Evolutionary conservation across 2,797 vertebrate genomes (phyloP).

Genomic region (Harpagifer antarcticus): DNA sequence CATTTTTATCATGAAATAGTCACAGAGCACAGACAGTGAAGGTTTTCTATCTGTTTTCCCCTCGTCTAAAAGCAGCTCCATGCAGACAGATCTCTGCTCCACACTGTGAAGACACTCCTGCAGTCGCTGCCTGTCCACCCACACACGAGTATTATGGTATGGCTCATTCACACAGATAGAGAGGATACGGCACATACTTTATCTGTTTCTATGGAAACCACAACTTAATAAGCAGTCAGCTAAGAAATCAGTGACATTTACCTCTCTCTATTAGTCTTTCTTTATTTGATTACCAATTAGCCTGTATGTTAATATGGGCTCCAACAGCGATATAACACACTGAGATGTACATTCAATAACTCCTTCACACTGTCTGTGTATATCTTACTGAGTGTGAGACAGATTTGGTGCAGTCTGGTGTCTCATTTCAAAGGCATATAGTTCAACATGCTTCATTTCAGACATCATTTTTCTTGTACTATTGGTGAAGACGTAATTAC

Average conservation of each 20-base stretch:
- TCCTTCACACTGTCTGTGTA: background rate
- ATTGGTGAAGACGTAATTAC: background rate
- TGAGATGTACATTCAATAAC: background rate
- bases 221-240: slow-evolving; percentile 53
- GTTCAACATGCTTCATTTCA: background rate
- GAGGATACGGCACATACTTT: slow-evolving; percentile 58
- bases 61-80: slow-evolving; percentile 25
- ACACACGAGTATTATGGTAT: slow-evolving; percentile 76
- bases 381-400: slow-evolving; percentile 6
- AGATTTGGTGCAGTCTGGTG: slow-evolving; percentile 35
- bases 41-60: background rate
- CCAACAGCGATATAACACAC: background rate
- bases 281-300: slow-evolving; percentile 23
- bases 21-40: background rate
- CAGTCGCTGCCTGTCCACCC: slow-evolving; percentile 61
- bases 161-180: slow-evolving; percentile 71
- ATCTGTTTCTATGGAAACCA: slow-evolving; percentile 75
- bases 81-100: slow-evolving; percentile 51
- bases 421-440: slow-evolving; percentile 25
- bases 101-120: slow-evolving; percentile 57
- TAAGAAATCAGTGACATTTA: slow-evolving; percentile 56
- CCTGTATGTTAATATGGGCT: background rate
- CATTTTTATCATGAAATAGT: background rate
- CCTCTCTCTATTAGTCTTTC: slow-evolving; percentile 39
- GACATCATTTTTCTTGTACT: background rate